phyloP scores from a whole-genome alignment of 1,140 invertebrate species.

The Drosophila ananassae region DNA sequence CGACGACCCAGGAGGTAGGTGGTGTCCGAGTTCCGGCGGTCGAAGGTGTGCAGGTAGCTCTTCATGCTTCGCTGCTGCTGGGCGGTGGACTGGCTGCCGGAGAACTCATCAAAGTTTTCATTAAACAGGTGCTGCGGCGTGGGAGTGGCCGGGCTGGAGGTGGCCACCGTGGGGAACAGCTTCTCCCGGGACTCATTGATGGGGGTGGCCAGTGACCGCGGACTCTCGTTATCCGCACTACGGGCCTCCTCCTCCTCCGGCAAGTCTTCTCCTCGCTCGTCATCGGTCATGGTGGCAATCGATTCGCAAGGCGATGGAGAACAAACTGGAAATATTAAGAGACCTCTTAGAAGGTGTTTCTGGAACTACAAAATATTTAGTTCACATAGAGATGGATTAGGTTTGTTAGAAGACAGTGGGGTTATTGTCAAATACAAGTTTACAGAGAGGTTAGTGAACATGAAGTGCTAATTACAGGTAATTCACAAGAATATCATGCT shows the following conservation, averaged over 20 bases:
- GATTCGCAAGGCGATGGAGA: slow-evolving; percentile 91
- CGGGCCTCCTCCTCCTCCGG: slow-evolving; percentile 49
- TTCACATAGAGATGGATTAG: slow-evolving; percentile 26
- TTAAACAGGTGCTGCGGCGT: slow-evolving; percentile 77
- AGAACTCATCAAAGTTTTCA: slow-evolving; percentile 74
- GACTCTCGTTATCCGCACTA: slow-evolving; percentile 60
- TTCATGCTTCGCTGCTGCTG: slow-evolving; percentile 78
- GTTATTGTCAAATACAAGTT: slow-evolving; percentile 23
- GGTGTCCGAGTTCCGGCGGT: slow-evolving; percentile 90
- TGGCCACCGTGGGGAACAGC: slow-evolving; percentile 56
- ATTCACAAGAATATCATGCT: slow-evolving; percentile 30
- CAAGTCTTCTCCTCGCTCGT: slow-evolving; percentile 81
- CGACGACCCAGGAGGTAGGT: slow-evolving; percentile 85
- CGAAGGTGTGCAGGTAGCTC: slow-evolving; percentile 85
- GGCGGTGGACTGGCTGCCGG: slow-evolving; percentile 59
- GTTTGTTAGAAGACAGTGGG: slow-evolving; percentile 2
- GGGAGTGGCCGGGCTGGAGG: slow-evolving; percentile 58
- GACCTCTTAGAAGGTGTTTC: background rate
- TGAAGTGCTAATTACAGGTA: slow-evolving; percentile 15
- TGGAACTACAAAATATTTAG: too few relatives aligned
- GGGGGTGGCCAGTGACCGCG: slow-evolving; percentile 67
- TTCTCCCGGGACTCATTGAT: slow-evolving; percentile 81
- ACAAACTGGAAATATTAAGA: slow-evolving; percentile 85
- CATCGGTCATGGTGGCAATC: slow-evolving; percentile 87
- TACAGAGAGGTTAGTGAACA: slow-evolving; percentile 37